These are phyloP conservation scores for Drosophila infuscata DNA, from an alignment of 2,888 invertebrate genomes.

Conservation along the genomic window DNA sequence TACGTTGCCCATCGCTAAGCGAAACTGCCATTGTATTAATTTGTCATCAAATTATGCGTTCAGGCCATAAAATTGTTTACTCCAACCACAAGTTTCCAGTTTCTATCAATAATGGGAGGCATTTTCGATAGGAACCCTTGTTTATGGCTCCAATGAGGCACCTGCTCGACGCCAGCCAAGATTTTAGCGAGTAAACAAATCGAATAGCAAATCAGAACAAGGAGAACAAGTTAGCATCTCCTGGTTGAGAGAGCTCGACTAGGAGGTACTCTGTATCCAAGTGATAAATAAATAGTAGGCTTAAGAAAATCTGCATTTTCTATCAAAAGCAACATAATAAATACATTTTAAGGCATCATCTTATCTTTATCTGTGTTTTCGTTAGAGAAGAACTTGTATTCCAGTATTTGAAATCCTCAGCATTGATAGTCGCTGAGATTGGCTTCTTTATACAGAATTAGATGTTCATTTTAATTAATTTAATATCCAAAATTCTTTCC, in stretches of 20 bases:
- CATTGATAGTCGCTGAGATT: background rate
- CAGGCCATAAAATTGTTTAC: conserved; percentile 47
- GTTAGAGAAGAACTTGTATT: too few relatives aligned
- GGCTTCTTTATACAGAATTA: background rate
- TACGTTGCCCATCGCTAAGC: conserved; percentile 50
- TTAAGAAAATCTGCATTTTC: background rate
- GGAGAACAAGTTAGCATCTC: too few relatives aligned
- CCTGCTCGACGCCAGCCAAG: conserved; percentile 46
- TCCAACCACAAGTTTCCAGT: conserved; percentile 24
- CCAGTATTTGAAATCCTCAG: background rate
- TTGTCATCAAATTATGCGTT: conserved; percentile 78
- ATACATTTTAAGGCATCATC: too few relatives aligned
- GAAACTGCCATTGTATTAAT: conserved; percentile 68
- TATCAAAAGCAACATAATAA: too few relatives aligned
- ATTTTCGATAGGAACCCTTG: conserved; percentile 7
- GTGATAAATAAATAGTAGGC: background rate
- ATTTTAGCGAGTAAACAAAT: conserved; percentile 47
- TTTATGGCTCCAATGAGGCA: conserved; percentile 34
- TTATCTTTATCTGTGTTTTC: too few relatives aligned
- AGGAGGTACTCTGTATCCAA: conserved; percentile 13
- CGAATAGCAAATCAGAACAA: conserved; percentile 42
- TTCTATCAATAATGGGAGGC: conserved; percentile 20
- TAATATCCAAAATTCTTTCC: too few relatives aligned
- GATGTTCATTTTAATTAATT: background rate
- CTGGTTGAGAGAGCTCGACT: background rate